A percentile compares a stretch with the other conserved stretches of the same genome.
These are phyloP conservation scores for Trochalopteron elliotii DNA, from an alignment of 2,113 vertebrate genomes.

Conservation along the genomic window DNA sequence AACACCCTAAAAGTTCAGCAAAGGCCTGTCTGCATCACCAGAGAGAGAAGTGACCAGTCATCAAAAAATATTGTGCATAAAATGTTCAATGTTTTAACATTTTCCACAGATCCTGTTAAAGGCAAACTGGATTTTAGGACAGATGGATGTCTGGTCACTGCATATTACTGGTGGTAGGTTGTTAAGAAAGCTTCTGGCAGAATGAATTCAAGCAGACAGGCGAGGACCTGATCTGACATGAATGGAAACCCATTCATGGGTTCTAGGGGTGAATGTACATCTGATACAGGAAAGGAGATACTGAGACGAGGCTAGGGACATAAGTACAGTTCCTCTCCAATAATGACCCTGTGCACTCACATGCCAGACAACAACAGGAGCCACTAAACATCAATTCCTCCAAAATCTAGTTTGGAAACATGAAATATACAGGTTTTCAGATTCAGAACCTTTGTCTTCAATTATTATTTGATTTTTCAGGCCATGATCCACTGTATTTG, in stretches of 20 bases:
- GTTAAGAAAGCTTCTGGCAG: not conserved
- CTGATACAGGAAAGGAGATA: conserved; percentile 29
- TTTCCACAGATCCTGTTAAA: not conserved
- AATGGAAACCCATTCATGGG: not conserved
- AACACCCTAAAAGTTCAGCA: not conserved
- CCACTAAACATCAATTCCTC: not conserved
- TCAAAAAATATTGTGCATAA: not conserved
- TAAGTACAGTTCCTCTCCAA: not conserved
- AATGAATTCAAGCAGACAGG: not conserved
- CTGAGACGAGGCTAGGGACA: not conserved
- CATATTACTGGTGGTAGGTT: not conserved
- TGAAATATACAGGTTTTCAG: not conserved
- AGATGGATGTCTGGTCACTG: not conserved
- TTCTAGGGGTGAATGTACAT: not conserved
- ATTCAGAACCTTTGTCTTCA: not conserved
- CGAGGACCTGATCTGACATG: not conserved
- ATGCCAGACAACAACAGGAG: not conserved
- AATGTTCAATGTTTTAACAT: not conserved
- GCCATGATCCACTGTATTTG: not conserved
- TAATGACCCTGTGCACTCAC: not conserved
- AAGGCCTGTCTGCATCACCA: not conserved
- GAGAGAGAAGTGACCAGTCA: not conserved
- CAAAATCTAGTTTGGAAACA: not conserved
- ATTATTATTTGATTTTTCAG: not conserved
- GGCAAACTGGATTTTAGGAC: not conserved